These are phyloP conservation scores for Nyctereutes procyonoides DNA, from an alignment of 2,113 vertebrate species.

Conservation along the genomic window DNA sequence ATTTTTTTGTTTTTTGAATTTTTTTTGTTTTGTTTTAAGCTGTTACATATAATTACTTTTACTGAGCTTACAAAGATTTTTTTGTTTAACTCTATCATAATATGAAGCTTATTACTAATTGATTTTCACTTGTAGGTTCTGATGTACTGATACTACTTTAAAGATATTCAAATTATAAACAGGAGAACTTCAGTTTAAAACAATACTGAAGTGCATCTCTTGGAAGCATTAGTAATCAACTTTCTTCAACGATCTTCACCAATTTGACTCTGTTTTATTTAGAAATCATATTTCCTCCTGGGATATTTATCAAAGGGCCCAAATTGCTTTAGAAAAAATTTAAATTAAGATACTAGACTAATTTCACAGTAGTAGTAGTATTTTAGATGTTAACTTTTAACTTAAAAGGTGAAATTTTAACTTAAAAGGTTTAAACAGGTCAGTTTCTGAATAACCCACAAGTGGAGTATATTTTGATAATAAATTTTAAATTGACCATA, in stretches of 20 bases:
- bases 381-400: slow-evolving; percentile 24
- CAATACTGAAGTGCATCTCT: not conserved
- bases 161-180: not conserved
- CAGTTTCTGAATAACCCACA: slow-evolving; percentile 11
- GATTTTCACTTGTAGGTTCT: not conserved
- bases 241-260: not conserved
- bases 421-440: not conserved
- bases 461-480: slow-evolving; percentile 41
- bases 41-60: not conserved
- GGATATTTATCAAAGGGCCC: not conserved
- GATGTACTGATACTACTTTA: not conserved
- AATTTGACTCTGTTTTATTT: slow-evolving; percentile 32
- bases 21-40: not conserved
- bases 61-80: not conserved
- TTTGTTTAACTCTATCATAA: not conserved
- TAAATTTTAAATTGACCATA: slow-evolving; percentile 47
- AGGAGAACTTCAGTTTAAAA: slow-evolving; percentile 1
- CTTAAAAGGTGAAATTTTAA: not conserved
- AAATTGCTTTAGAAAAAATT: not conserved
- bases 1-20: not conserved
- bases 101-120: not conserved
- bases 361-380: not conserved
- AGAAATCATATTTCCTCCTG: not conserved
- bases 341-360: not conserved
- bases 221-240: not conserved